Base-by-base conservation (phyloP, 2,113 vertebrate genomes). In the Dermatemys mawii region DNA sequence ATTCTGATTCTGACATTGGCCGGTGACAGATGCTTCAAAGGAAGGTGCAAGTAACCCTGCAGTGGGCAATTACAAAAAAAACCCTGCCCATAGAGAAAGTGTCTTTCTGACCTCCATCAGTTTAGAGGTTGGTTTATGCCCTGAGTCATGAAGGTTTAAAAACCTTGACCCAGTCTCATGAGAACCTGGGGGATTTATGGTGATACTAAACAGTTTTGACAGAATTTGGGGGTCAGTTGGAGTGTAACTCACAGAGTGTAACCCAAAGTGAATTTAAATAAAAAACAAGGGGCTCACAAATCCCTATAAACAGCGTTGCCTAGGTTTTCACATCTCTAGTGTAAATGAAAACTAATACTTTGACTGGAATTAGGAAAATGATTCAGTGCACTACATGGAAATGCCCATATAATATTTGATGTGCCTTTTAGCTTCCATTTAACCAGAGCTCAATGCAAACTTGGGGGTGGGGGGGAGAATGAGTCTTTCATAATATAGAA, bases 331-430 rank as follows among this genome's bases (percentile, higher is more conserved):
- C 0, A 1, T 57, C 86, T 12, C 27, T 26, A 1, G 50, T 73
- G 83, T 51, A 35, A 81, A 32, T 46, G 13, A 44, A 11, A 27
- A 26, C 73, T 29, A 76, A 76, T 46, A 46, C 3, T 46, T 76
- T 44, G 44, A 1, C 21, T 7, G 14, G 54, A n/a, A 0, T 38
- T 44, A 3, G 0, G 4, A 21, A 35, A 29, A 41, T 1, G 13
- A 50, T 73, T 54, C 70, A 27, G 57, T 76, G 44, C 41, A 76
- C 24, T 46, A 11, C 41, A 8, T 46, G 24, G 41, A 46, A 46
- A 44, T 26, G 6, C 41, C 27, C 41, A 44, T 26, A 32, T 0
- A 10, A 5, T 0, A 7, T 44, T 81, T 78, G 14, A 4, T 2
- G 0, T 9, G 38, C 5, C 80, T 87, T 81, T 75, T 3, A 3